Percentiles rank a stretch among this genome's conserved stretches.
Evolutionary conservation across 2,888 invertebrate genomes (phyloP).

Genomic region (Volucella zonaria): DNA sequence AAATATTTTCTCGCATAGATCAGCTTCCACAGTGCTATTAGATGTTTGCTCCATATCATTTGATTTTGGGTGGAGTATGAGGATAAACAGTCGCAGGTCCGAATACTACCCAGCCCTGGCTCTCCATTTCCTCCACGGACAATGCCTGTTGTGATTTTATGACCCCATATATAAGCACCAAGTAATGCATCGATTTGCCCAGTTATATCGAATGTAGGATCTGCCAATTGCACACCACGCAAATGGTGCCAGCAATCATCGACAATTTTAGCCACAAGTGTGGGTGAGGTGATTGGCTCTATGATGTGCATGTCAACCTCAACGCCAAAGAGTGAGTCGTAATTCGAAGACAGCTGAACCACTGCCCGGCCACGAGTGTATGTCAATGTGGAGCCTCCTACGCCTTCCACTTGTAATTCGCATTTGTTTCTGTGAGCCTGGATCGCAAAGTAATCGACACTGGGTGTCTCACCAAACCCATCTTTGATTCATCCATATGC

Average conservation of each 20-base stretch:
- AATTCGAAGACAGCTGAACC: conserved; percentile 15
- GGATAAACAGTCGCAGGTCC: conserved; percentile 39
- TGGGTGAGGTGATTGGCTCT: conserved; percentile 28
- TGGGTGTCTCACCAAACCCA: conserved; percentile 46
- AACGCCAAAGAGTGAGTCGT: conserved; percentile 3
- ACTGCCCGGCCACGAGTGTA: conserved; percentile 29
- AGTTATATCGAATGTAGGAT: conserved; percentile 69
- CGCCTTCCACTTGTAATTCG: conserved; percentile 41
- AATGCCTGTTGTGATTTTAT: conserved; percentile 26
- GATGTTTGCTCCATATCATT: conserved; percentile 16
- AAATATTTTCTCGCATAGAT: conserved; percentile 47
- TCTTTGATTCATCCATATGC: conserved; percentile 46
- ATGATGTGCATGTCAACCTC: conserved; percentile 21
- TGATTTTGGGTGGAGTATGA: not conserved
- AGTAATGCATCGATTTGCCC: conserved; percentile 61
- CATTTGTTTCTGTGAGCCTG: conserved; percentile 44
- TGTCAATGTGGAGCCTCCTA: conserved; percentile 26
- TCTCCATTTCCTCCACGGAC: conserved; percentile 26
- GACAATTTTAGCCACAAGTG: conserved; percentile 72
- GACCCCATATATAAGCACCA: conserved; percentile 40
- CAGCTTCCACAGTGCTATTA: conserved; percentile 44
- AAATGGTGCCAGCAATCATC: conserved; percentile 65
- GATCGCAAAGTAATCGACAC: conserved; percentile 55
- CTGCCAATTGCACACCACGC: conserved; percentile 65
- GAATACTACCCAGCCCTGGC: conserved; percentile 54